These are phyloP conservation scores for Patella depressa DNA, from an alignment of 2,888 invertebrate genomes.

Conservation along the genomic window DNA sequence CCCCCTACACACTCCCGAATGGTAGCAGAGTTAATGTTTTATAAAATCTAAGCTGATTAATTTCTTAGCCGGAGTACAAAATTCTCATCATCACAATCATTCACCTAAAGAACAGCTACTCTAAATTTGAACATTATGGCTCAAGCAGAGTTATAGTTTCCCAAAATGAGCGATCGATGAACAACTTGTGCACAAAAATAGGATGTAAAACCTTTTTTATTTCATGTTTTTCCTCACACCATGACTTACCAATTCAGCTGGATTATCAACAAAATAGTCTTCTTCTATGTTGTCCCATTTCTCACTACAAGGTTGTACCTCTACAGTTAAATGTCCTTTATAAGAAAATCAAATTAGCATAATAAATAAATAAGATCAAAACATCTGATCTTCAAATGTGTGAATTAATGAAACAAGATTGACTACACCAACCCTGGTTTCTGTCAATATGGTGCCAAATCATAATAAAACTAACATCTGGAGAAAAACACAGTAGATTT, in stretches of 20 bases:
- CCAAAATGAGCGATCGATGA: neutral
- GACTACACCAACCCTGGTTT: too few species aligned
- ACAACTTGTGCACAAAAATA: neutral
- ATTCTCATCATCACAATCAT: neutral
- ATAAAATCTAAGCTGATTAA: too few species aligned
- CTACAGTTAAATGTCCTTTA: slow-evolving; percentile 64
- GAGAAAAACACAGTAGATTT: neutral
- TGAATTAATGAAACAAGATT: too few species aligned
- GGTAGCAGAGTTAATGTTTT: too few species aligned
- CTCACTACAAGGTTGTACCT: slow-evolving; percentile 72
- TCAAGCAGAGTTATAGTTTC: neutral
- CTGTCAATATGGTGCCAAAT: too few species aligned
- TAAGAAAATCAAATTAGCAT: neutral
- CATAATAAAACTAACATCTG: neutral
- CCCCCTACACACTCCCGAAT: too few species aligned
- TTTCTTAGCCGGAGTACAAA: too few species aligned
- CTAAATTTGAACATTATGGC: neutral
- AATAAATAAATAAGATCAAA: neutral
- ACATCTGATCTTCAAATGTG: too few species aligned
- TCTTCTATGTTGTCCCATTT: slow-evolving; percentile 72
- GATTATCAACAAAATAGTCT: slow-evolving; percentile 73
- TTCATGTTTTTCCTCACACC: neutral
- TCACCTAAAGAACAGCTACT: slow-evolving; percentile 5
- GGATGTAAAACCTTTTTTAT: neutral
- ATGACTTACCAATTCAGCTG: slow-evolving; percentile 70